A percentile compares a stretch with the other conserved stretches of the same genome.
These are phyloP conservation scores for Sternotherus odoratus DNA, from an alignment of 2,797 vertebrate species.

Conservation along the genomic window DNA sequence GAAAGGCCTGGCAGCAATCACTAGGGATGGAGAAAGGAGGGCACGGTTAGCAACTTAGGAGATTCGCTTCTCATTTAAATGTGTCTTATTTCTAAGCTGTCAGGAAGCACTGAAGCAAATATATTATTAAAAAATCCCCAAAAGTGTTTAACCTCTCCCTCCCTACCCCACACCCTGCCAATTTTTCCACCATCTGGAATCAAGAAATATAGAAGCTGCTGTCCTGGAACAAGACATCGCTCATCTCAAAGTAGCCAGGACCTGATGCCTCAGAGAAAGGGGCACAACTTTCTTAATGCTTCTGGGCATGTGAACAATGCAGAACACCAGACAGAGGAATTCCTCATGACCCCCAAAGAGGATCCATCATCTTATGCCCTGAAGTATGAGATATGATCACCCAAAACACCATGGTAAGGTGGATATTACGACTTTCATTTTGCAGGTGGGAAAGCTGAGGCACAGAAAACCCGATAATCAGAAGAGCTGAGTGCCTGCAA, in stretches of 20 bases:
- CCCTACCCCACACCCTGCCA: accelerated
- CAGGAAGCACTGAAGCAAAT: background rate
- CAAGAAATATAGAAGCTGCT: background rate
- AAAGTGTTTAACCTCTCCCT: background rate
- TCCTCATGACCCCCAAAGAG: background rate
- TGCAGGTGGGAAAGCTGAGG: too few relatives aligned
- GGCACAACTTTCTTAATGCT: background rate
- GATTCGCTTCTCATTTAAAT: background rate
- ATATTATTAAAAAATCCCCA: background rate
- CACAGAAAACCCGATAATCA: too few relatives aligned
- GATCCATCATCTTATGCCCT: background rate
- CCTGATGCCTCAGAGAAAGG: background rate
- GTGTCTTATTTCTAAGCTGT: background rate
- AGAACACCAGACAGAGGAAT: background rate
- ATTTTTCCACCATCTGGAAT: background rate
- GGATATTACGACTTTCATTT: too few relatives aligned
- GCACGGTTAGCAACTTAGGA: background rate
- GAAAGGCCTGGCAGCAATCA: conserved; percentile 93
- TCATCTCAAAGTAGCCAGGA: background rate
- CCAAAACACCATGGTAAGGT: too few relatives aligned
- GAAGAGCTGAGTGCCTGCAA: too few relatives aligned
- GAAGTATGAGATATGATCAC: background rate
- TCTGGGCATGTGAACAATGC: background rate
- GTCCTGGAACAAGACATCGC: background rate
- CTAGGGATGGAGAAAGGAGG: conserved; percentile 71